Base-by-base conservation (phyloP, 2,113 vertebrate genomes). In the Neolamprologus longior region DNA sequence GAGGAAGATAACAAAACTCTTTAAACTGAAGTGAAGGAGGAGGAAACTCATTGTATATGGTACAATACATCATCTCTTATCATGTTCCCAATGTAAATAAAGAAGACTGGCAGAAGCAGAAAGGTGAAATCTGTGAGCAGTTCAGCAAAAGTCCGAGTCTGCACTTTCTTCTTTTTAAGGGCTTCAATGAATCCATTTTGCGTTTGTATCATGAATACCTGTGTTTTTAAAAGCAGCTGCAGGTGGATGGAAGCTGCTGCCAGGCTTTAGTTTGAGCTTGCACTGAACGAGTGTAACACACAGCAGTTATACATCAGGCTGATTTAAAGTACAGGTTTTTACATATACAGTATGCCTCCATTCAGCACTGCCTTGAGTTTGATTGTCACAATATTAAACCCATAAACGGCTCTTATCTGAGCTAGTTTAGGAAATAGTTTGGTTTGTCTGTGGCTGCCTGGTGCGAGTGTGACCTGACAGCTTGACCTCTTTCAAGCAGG, bases 341-440 rank as follows among this genome's bases (percentile, higher is more conserved):
- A 17, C 17, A 82, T 90, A 86, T 90, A 91, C 91, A 94, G 93
- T 86, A 93, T 91, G 88, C 2, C 3, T 10, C 9, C 11, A 17
- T 42, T 81, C 84, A 88, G 63, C 13, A 4, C 7, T 47, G 79
- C 14, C 14, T 24, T 11, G 11, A 4, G 73, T 73, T 47, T 47
- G 68, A 47, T 28, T 47, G 40, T 47, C 6, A 73, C 14, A 47
- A 47, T 31, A 52, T 52, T 5, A 31, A n/a, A 50, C 42, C 68
- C 14, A 80, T 28, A 31, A 80, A 37, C 1, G 7, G 52, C 24
- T 45, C 33, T 52, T 13, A 45, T 66, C 21, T n/a, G 7, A 19
- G 71, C 40, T 73, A 53, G 73, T 55, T 52, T 3, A 40, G 21
- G 78, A 90, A 90, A 89, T 80, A 55, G 6, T 81, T 89, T 81